A percentile compares a stretch with the other conserved stretches of the same genome.
These are phyloP conservation scores for Bradypodion ventrale DNA, from an alignment of 2,797 vertebrate genomes.

Conservation along the genomic window DNA sequence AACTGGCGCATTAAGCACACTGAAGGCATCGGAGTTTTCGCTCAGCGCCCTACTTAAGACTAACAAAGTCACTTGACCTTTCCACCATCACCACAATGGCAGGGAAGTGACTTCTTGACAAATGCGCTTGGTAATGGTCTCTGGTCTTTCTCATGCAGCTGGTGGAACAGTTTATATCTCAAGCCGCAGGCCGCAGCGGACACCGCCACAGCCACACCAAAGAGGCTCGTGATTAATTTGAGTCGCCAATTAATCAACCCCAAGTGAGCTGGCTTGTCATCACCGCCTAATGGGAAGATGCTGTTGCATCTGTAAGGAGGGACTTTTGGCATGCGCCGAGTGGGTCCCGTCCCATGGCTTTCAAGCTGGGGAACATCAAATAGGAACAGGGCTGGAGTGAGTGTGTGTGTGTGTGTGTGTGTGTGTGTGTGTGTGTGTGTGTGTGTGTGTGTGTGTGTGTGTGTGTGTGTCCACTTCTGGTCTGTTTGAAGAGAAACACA, in stretches of 20 bases:
- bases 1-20: conserved; percentile 71
- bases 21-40: conserved; percentile 65
- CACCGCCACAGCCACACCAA: conserved; percentile 36
- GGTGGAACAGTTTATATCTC: conserved; percentile 70
- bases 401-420: not conserved
- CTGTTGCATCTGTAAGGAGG: conserved; percentile 53
- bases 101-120: conserved; percentile 72
- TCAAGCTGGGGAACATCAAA: not conserved
- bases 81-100: conserved; percentile 62
- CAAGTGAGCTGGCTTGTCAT: conserved; percentile 70
- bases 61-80: conserved; percentile 71
- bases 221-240: conserved; percentile 64
- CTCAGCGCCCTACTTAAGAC: conserved; percentile 68
- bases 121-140: conserved; percentile 69
- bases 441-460: no score
- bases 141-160: conserved; percentile 71
- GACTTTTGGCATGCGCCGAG: not conserved
- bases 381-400: not conserved
- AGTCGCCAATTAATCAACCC: conserved; percentile 69
- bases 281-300: conserved; percentile 68
- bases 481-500: not conserved
- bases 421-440: no score
- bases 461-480: no score
- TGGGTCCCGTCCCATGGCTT: not conserved
- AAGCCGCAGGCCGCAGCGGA: conserved; percentile 52